These are phyloP conservation scores for Echinarachnius parma DNA, from an alignment of 53 echinoderm and acorn worm species.

Conservation along the genomic window DNA sequence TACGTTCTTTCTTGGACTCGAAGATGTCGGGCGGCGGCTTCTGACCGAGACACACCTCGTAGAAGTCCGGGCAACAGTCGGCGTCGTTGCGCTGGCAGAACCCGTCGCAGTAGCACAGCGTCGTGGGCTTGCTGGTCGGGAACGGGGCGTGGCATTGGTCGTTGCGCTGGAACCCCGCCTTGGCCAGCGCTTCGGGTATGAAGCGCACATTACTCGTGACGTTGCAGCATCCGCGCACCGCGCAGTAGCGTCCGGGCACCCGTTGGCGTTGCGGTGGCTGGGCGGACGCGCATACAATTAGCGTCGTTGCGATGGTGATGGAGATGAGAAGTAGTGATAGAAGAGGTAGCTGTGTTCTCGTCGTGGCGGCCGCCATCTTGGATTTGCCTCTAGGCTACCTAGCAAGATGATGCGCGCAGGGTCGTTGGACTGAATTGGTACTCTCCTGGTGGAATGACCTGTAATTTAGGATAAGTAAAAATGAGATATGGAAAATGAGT, in stretches of 20 bases:
- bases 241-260: conserved; percentile 14
- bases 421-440: too few species aligned
- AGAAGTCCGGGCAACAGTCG: conserved; percentile 97
- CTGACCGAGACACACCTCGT: conserved; percentile 67
- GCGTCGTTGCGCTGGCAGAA: conserved; percentile 80
- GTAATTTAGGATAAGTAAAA: too few species aligned
- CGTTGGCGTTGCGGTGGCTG: too few species aligned
- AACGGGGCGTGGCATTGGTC: conserved; percentile 81
- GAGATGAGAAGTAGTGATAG: too few species aligned
- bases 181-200: background rate
- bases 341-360: too few species aligned
- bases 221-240: conserved; percentile 19
- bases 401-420: too few species aligned
- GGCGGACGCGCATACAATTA: too few species aligned
- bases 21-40: conserved; percentile 49
- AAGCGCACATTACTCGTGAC: background rate
- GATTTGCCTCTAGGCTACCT: too few species aligned
- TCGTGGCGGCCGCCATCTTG: too few species aligned
- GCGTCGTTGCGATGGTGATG: too few species aligned
- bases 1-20: conserved; percentile 7
- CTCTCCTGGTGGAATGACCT: too few species aligned
- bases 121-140: conserved; percentile 64
- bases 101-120: conserved; percentile 84
- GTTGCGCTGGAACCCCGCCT: conserved; percentile 32
- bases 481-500: too few species aligned